Evolutionary conservation across 2,113 vertebrate species (phyloP), one percentile per base, ranked within the genome.

Genomic region (Fregata magnificens): DNA sequence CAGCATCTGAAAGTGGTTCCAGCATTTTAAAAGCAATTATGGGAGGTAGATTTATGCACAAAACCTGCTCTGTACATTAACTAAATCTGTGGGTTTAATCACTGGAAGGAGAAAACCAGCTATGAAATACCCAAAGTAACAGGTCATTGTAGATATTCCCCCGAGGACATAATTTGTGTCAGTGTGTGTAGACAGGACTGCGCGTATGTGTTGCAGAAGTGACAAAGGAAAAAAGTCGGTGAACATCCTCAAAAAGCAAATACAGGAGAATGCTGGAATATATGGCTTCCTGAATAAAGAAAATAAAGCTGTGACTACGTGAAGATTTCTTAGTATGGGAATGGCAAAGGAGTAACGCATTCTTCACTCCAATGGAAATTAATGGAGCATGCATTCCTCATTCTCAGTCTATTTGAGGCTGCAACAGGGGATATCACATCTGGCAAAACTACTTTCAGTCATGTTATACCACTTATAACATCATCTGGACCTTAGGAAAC

Each of bases 1-100:
- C 88, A 95, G 86, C 76, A 63, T 84, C 77, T 95, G 84, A 98
- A 97, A 95, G 86, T 70, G 88, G 91, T 92, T 92, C 83, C 86
- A 93, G 94, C 90, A 90, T 97, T 97, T 97, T 98, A 94, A 97
- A 98, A 97, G 95, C 96, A 97, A 95, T 97, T 97, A 95, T 73
- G 28, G 52, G 78, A 74, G 79, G 89, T 94, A 96, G 95, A 97
- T 98, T 96, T 96, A 96, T 92, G 91, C 86, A 93, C 0, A 3
- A 96, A 97, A 94, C 88, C 96, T 97, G 96, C 95, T 98, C 82
- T 95, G 79, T 91, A 93, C 95, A 96, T 97, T 98, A 97, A 97
- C 86, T 96, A 94, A 96, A 97, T 95, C 96, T 97, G 97, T 97
- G 91, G 83, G 88, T 97, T 98, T 97, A 97, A 97, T 97, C 95